These are phyloP conservation scores for Panagrolaimus sp. DNA, from an alignment of 1,140 invertebrate genomes.

Conservation along the genomic window DNA sequence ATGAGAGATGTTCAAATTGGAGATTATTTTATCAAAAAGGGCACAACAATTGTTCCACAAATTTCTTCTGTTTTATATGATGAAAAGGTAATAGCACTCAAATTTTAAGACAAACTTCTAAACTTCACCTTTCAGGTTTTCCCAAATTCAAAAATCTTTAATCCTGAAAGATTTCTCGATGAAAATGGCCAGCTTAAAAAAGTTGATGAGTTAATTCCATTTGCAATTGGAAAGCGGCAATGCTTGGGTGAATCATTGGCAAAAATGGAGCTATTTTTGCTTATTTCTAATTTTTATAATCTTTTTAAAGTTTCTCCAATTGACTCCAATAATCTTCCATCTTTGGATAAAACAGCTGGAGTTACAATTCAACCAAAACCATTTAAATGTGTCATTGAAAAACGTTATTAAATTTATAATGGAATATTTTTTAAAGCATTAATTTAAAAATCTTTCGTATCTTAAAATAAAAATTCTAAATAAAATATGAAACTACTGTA, in stretches of 20 bases:
- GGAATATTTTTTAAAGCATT: no score
- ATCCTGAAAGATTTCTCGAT: neutral
- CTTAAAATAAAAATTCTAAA: no score
- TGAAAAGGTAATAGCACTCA: neutral
- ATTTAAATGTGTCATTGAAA: neutral
- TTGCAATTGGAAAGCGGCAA: constrained; percentile 4
- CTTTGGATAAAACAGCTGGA: neutral
- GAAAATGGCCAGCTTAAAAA: neutral
- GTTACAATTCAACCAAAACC: neutral
- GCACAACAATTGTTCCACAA: neutral
- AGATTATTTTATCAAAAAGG: constrained; percentile 1
- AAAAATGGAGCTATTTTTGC: constrained; percentile 8
- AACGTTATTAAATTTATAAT: neutral
- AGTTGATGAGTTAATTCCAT: neutral
- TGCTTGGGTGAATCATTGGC: neutral
- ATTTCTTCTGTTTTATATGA: constrained; percentile 12
- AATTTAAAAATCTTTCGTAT: no score
- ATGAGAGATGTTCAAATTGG: neutral
- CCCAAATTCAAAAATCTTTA: neutral
- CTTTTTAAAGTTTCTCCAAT: neutral
- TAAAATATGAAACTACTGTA: no score
- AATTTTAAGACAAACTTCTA: neutral
- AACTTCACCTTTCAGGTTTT: neutral
- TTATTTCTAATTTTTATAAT: neutral
- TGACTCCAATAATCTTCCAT: neutral